Evolutionary conservation across 2,888 invertebrate species (phyloP), one percentile per base, ranked within the genome.

Genomic region (Digitonthophagus gazella): DNA sequence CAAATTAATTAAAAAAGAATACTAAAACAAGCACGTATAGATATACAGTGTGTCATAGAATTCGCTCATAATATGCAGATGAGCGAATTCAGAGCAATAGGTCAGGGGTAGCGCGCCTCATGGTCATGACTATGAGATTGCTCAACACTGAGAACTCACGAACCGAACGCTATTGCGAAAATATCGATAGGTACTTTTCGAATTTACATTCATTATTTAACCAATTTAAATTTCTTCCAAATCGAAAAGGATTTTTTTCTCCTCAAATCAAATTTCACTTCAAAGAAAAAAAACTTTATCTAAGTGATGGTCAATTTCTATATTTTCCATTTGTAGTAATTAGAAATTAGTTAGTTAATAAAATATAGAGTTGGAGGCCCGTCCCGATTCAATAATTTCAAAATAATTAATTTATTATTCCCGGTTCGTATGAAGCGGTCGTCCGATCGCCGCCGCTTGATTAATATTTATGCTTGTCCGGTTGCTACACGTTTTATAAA

Each of bases 61-160:
- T 64, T 6, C 18, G 15, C 65, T 18, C 65, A 18, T 18, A 61
- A 19, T 65, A 67, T 70, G 67, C 68, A 68, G 73, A 73, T 72
- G 72, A 70, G 64, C 73, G 75, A 75, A 76, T 75, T 75, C 73
- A 73, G 76, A 75, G 74, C 75, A 76, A 74, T 76, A 71, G 75
- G 76, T 76, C 76, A 76, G 76, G 76, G 76, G 76, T 76, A 76
- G 76, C 72, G 67, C 72, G 71, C 68, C n/a, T 69, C 76, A 76
- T 76, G 76, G 76, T 75, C 75, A 75, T 71, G 73, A 72, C 72
- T 74, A 64, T 71, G 61, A 61, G 61, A 61, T 19, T 19, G 61
- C 61, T 61, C 61, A 61, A 44, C 8, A 6, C 8, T 8, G 8
- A 6, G 28, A 44, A 44, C 28, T 8, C 28, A 44, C 28, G 28